These are phyloP conservation scores for Olivierus martensii DNA, from an alignment of 1,140 invertebrate species.

Conservation along the genomic window DNA sequence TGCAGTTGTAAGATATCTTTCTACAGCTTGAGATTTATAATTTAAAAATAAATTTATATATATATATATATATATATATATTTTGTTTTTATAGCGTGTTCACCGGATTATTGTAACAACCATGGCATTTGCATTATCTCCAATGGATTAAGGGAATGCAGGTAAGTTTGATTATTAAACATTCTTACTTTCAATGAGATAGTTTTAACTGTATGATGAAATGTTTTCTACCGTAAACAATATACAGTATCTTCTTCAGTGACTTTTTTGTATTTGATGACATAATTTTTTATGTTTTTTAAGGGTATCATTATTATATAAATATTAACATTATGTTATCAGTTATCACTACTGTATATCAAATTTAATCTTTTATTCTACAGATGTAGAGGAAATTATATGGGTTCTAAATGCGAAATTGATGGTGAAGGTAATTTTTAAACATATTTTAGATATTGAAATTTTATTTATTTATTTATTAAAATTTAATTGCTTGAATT, in stretches of 20 bases:
- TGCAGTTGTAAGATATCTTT: conserved; percentile 9
- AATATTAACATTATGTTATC: no score
- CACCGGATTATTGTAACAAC: conserved; percentile 54
- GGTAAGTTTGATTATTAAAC: conserved; percentile 16
- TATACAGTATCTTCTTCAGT: no score
- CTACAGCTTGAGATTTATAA: no score
- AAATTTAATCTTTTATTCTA: conserved; percentile 7
- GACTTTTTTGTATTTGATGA: no score
- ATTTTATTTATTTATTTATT: not conserved
- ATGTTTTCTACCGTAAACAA: no score
- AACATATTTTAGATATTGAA: no score
- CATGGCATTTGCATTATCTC: conserved; percentile 66
- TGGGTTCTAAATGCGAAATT: conserved; percentile 72
- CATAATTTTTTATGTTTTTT: no score
- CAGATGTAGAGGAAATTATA: conserved; percentile 70
- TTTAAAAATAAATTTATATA: not conserved
- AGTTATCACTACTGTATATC: no score
- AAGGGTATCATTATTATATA: no score
- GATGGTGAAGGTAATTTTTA: conserved; percentile 52
- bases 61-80: no score
- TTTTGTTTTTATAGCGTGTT: conserved; percentile 52
- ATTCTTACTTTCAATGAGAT: no score
- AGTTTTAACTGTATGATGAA: no score
- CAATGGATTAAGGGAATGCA: conserved; percentile 56
- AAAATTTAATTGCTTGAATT: not conserved